Conservation (phyloP, 2,888 invertebrate genomes). For the Gari tellinella region DNA sequence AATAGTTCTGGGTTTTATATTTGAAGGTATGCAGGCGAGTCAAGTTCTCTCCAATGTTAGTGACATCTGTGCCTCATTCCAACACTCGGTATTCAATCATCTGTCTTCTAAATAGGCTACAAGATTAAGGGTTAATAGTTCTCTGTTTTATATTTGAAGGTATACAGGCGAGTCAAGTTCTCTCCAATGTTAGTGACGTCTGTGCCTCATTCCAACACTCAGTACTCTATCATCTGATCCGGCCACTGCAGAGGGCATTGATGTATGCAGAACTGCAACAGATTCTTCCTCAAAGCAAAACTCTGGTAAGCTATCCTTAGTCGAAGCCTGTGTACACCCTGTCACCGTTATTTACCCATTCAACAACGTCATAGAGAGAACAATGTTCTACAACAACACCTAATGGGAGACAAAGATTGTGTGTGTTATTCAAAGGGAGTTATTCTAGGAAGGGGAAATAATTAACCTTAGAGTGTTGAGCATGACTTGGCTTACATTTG, state of each 20-base stretch:
- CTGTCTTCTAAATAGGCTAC: too few species aligned
- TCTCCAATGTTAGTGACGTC: slow-evolving; percentile 91
- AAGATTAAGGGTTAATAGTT: too few species aligned
- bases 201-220: slow-evolving; percentile 94
- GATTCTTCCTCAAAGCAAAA: slow-evolving; percentile 86
- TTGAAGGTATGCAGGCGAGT: slow-evolving; percentile 65
- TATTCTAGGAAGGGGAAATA: too few species aligned
- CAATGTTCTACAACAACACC: too few species aligned
- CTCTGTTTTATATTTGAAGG: slow-evolving; percentile 53
- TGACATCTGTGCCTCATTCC: slow-evolving; percentile 94
- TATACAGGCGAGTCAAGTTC: slow-evolving; percentile 85
- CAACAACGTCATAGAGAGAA: too few species aligned
- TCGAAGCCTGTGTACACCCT: too few species aligned
- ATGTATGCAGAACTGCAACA: slow-evolving; percentile 87
- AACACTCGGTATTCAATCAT: slow-evolving; percentile 90
- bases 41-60: slow-evolving; percentile 89
- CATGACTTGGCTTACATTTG: too few species aligned
- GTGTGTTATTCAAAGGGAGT: too few species aligned
- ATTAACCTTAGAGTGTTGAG: too few species aligned
- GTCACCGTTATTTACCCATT: too few species aligned
- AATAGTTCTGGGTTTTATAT: background rate
- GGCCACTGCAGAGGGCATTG: slow-evolving; percentile 93
- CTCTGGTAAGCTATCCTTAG: slow-evolving; percentile 66
- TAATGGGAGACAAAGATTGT: too few species aligned
- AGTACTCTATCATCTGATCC: slow-evolving; percentile 91